Evolutionary conservation across 2,797 vertebrate genomes (phyloP).

Genomic region (Champsocephalus gunnari): DNA sequence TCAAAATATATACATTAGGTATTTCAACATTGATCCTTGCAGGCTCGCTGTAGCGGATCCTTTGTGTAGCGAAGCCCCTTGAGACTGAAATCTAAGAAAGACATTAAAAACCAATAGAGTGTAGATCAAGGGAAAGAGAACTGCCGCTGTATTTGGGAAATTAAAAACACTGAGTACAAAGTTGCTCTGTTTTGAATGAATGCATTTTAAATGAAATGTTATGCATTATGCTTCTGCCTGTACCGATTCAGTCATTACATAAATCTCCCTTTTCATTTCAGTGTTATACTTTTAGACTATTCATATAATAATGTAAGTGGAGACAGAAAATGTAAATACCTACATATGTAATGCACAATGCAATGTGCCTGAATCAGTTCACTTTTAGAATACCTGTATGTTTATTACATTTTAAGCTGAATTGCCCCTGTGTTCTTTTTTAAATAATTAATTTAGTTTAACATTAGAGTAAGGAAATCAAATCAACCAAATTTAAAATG

Average conservation of each 20-base stretch:
- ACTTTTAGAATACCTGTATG: background rate
- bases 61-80: conserved; percentile 2
- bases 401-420: background rate
- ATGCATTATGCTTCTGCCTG: too few species aligned
- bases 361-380: background rate
- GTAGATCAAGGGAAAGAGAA: conserved; percentile 11
- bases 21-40: conserved; percentile 12
- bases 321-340: too few species aligned
- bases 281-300: too few species aligned
- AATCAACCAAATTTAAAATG: too few species aligned
- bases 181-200: background rate
- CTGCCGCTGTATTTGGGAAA: background rate
- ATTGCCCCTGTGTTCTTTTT: too few species aligned
- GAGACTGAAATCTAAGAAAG: conserved; percentile 21
- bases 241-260: too few species aligned
- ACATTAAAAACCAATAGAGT: conserved; percentile 4
- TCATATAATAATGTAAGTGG: too few species aligned
- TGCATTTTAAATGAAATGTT: background rate
- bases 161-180: background rate
- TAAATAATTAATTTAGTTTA: too few species aligned
- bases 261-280: too few species aligned
- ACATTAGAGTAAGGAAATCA: too few species aligned
- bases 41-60: conserved; percentile 1
- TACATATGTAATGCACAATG: background rate
- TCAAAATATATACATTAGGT: conserved; percentile 19